These are phyloP conservation scores for Camponotus vicinus DNA, from an alignment of 1,140 invertebrate species.

Conservation along the genomic window DNA sequence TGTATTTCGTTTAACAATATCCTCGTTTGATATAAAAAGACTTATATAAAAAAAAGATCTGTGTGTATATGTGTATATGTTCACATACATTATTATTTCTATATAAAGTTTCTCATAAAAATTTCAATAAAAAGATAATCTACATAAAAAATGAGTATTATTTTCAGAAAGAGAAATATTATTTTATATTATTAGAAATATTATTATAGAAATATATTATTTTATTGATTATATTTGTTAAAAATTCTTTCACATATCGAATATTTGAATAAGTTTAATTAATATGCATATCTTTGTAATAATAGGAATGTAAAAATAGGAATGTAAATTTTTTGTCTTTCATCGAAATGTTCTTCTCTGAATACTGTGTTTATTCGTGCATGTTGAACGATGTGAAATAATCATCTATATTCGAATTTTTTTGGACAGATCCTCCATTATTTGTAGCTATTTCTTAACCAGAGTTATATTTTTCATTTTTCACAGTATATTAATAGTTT, in stretches of 20 bases:
- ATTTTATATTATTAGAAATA: neutral
- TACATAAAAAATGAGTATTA: neutral
- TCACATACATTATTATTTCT: neutral
- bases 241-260: neutral
- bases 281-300: conserved; percentile 23
- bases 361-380: neutral
- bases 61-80: too few species aligned
- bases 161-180: neutral
- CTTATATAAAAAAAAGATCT: neutral
- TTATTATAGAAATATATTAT: neutral
- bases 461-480: conserved; percentile 51
- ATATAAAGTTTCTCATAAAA: conserved; percentile 4
- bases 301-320: conserved; percentile 20
- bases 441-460: conserved; percentile 38
- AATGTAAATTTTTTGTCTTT: conserved; percentile 49
- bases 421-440: conserved; percentile 39
- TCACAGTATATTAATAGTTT: conserved; percentile 56
- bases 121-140: neutral
- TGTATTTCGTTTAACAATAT: neutral
- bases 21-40: neutral
- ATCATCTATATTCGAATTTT: conserved; percentile 42
- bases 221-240: neutral
- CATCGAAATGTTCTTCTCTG: conserved; percentile 26
- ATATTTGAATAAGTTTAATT: conserved; percentile 40
- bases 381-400: conserved; percentile 27